Evolutionary conservation across 2,113 vertebrate genomes (phyloP), one percentile per base, ranked within the genome.

Genomic region (Maccullochella peelii): DNA sequence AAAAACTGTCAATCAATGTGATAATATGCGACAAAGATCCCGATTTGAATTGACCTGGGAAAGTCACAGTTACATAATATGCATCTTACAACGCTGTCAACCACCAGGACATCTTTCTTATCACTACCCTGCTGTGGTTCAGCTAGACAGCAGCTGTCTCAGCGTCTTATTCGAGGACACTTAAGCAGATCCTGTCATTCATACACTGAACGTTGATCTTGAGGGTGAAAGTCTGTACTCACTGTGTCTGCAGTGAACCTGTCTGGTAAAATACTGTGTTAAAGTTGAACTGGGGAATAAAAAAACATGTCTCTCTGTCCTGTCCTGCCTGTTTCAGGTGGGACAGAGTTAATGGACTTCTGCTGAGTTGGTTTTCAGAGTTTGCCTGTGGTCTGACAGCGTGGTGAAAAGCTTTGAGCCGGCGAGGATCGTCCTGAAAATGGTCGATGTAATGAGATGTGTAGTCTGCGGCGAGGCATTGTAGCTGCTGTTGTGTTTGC

Each of bases 401-500:
- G 2, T 18, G 59, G 8, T 66, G 55, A 75, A 30, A 65, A 23
- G 58, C 76, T 55, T 10, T 20, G 2, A 55, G 11, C 47, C 0
- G 54, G n/a, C 18, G 9, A 1, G 15, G 16, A 36, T 62, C 5
- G 8, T 76, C 30, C 16, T 27, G 44, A 49, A 85, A 62, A 55
- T 0, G 23, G n/a, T 66, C 3, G 10, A 15, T 50, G 55, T 73
- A 77, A 80, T 77, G 82, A 89, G 70, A 62, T 44, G 55, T 80
- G 67, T 21, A 23, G 62, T 69, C 20, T 16, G 49, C 5, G 14
- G 30, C 4, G 20, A 3, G 10, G 47, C 36, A 0, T 50, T 62
- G 36, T 52, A 73, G 68, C 59, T 40, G 77, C 63, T 59, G 61
- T 30, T 77, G 83, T 8, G 57, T 82, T 79, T 73, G 47, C n/a